Percentiles rank a stretch among this genome's conserved stretches.
phyloP scores from a whole-genome alignment of 2,888 invertebrate genomes.

The Euplexia lucipara region DNA sequence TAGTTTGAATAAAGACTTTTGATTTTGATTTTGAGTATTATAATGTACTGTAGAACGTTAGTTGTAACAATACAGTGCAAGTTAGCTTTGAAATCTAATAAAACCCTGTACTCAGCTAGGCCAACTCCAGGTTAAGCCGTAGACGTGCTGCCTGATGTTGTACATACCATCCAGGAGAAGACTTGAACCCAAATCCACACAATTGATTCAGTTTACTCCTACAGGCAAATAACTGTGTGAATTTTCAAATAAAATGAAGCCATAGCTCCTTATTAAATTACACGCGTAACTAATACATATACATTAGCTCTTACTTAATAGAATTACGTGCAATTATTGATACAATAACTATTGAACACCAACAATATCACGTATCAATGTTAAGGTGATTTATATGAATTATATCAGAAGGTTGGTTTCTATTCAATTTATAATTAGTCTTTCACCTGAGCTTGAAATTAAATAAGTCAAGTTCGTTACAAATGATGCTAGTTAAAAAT shows the following conservation, averaged over 20 bases:
- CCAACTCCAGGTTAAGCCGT: no score
- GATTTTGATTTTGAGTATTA: no score
- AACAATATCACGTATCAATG: conserved; percentile 5
- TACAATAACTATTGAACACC: background rate
- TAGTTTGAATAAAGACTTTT: no score
- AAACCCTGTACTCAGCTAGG: no score
- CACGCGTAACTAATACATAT: background rate
- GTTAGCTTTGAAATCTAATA: no score
- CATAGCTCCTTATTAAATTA: no score
- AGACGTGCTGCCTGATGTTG: no score
- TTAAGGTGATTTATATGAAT: conserved; percentile 8
- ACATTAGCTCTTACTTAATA: background rate
- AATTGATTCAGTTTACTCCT: background rate
- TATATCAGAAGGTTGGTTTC: background rate
- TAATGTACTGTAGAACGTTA: no score
- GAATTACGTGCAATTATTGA: background rate
- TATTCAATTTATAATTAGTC: conserved; percentile 4
- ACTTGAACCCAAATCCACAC: no score
- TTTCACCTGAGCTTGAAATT: conserved; percentile 24
- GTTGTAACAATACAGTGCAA: no score
- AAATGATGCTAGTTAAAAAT: conserved; percentile 7
- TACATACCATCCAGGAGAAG: no score
- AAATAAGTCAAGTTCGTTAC: background rate
- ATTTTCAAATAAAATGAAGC: background rate
- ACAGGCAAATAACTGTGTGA: background rate